Evolutionary conservation across 1,140 invertebrate genomes (phyloP).

Genomic region (Parasteatoda tepidariorum): DNA sequence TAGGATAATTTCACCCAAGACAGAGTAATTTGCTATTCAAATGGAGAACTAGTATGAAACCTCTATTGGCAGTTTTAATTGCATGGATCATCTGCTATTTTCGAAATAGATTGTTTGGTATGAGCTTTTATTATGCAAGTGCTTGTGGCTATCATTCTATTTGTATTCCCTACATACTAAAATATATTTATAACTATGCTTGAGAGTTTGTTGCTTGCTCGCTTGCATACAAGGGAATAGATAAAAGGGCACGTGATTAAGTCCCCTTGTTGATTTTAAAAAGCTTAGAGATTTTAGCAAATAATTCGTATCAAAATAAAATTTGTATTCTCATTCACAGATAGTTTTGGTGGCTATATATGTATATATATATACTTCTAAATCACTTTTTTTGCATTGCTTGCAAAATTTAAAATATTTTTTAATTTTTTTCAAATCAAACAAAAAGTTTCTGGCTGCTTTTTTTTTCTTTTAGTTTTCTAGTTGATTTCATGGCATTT

Average conservation of each 20-base stretch:
- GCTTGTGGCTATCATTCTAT: background rate
- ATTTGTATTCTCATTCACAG: too few species aligned
- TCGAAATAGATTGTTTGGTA: conserved; percentile 5
- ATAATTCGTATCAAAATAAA: too few species aligned
- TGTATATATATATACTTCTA: too few species aligned
- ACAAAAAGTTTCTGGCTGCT: too few species aligned
- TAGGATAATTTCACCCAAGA: conserved; percentile 11
- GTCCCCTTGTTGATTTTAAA: background rate
- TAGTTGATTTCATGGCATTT: too few species aligned
- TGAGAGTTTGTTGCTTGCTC: background rate
- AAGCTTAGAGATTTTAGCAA: background rate
- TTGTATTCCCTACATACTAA: background rate
- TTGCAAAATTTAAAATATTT: too few species aligned
- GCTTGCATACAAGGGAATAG: background rate
- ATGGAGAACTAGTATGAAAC: background rate
- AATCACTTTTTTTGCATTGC: too few species aligned
- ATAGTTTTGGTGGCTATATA: too few species aligned
- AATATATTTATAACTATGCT: background rate
- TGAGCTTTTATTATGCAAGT: background rate
- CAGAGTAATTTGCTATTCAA: conserved; percentile 14
- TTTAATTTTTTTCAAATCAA: too few species aligned
- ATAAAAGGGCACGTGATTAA: background rate
- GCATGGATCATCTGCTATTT: background rate
- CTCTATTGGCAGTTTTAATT: conserved; percentile 27
- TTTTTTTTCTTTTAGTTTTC: too few species aligned